Conservation (phyloP, 2,888 invertebrate genomes). For the Coronaproctus castanopsis region DNA sequence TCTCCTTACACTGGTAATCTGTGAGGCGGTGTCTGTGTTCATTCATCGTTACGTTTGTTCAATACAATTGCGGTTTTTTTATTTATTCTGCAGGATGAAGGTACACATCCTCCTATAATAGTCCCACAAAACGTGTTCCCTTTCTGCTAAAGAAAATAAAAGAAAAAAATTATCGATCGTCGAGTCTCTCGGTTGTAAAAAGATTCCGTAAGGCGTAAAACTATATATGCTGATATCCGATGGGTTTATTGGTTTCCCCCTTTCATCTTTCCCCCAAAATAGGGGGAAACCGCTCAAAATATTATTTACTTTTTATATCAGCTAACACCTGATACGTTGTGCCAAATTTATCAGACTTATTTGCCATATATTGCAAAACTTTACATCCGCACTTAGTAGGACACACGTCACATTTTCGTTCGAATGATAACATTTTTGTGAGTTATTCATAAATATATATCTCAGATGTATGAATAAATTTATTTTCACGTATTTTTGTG, state of each 20-base stretch:
- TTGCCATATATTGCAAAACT: neutral
- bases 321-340: too few species aligned
- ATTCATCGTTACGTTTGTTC: neutral
- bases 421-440: neutral
- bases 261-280: neutral
- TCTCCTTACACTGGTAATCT: neutral
- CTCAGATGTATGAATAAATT: neutral
- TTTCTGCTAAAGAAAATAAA: neutral
- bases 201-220: neutral
- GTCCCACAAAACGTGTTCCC: too few species aligned
- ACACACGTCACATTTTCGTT: neutral
- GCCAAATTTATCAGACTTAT: neutral
- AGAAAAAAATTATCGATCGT: neutral
- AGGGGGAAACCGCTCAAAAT: neutral
- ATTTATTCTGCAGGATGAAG: neutral
- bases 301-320: neutral
- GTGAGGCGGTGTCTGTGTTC: neutral
- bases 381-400: neutral
- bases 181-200: neutral
- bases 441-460: neutral
- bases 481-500: too few species aligned
- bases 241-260: neutral
- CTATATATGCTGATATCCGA: neutral
- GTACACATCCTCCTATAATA: neutral
- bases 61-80: neutral